phyloP scores from a whole-genome alignment of 2,797 vertebrate species.

The Eidolon dupreanum region DNA sequence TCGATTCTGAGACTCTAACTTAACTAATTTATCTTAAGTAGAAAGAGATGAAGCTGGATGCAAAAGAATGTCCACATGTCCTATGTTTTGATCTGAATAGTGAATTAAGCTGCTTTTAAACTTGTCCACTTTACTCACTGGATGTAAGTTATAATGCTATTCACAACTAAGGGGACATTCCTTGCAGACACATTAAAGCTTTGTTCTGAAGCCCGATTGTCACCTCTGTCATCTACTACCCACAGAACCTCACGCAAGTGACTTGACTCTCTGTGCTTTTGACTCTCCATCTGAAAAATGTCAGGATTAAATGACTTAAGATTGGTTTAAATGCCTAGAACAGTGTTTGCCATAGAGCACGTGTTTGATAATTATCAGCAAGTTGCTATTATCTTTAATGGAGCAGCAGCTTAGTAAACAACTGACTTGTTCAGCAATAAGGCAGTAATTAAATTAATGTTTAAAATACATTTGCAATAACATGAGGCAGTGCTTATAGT shows the following conservation, averaged over 20 bases:
- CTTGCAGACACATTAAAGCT: not conserved
- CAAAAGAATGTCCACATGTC: not conserved
- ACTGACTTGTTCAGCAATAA: not conserved
- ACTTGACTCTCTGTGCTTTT: not conserved
- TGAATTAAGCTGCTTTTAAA: not conserved
- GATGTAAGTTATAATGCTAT: not conserved
- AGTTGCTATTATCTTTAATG: not conserved
- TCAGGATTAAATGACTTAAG: not conserved
- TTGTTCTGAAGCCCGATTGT: not conserved
- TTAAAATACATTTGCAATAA: not conserved
- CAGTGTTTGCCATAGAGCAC: not conserved
- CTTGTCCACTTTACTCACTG: not conserved
- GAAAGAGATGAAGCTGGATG: not conserved
- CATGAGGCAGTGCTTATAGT: not conserved
- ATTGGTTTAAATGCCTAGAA: not conserved
- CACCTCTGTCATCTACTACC: not conserved
- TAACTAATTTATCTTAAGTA: not conserved
- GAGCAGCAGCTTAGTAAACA: not conserved
- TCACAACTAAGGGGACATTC: not conserved
- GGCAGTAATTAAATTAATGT: not conserved
- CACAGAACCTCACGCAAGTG: not conserved
- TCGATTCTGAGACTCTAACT: not conserved
- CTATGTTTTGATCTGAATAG: not conserved
- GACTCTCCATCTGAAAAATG: not conserved
- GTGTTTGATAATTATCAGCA: not conserved